Conservation (phyloP, 2,888 invertebrate genomes). For the Perizoma flavofasciatum region DNA sequence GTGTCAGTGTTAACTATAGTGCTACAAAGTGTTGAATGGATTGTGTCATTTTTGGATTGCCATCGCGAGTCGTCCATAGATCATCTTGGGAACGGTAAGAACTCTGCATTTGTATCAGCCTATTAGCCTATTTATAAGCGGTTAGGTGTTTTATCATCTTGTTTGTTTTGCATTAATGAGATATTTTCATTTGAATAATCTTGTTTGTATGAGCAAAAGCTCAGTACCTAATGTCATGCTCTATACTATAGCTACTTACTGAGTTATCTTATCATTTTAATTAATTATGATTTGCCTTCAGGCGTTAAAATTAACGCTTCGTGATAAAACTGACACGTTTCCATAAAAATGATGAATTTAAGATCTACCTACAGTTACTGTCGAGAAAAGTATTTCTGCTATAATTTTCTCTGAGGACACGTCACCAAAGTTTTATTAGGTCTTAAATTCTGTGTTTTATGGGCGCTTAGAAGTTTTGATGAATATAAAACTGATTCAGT, state of each 20-base stretch:
- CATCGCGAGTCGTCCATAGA: slow-evolving; percentile 77
- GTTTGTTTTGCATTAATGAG: slow-evolving; percentile 24
- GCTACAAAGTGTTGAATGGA: slow-evolving; percentile 76
- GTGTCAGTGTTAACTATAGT: slow-evolving; percentile 80
- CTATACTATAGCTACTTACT: slow-evolving; percentile 21
- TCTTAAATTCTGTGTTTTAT: slow-evolving; percentile 31
- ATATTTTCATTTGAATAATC: slow-evolving; percentile 29
- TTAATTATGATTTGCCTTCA: slow-evolving; percentile 33
- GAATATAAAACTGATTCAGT: slow-evolving; percentile 25
- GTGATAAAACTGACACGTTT: slow-evolving; percentile 23
- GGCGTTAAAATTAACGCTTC: slow-evolving; percentile 29
- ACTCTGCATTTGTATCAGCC: slow-evolving; percentile 28
- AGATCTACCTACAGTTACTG: slow-evolving; percentile 20
- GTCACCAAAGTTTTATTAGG: slow-evolving; percentile 25
- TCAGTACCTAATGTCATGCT: slow-evolving; percentile 13
- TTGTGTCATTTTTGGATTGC: slow-evolving; percentile 81
- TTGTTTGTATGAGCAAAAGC: slow-evolving; percentile 20
- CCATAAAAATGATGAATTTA: slow-evolving; percentile 23
- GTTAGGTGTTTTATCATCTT: slow-evolving; percentile 18
- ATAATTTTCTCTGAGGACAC: slow-evolving; percentile 24
- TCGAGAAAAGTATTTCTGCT: slow-evolving; percentile 17
- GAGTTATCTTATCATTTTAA: slow-evolving; percentile 35
- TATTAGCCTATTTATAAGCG: slow-evolving; percentile 16
- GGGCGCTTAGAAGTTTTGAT: slow-evolving; percentile 19
- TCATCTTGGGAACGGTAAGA: slow-evolving; percentile 79